Base-by-base conservation (phyloP, 1,140 invertebrate species). In the Diuraphis noxia region DNA sequence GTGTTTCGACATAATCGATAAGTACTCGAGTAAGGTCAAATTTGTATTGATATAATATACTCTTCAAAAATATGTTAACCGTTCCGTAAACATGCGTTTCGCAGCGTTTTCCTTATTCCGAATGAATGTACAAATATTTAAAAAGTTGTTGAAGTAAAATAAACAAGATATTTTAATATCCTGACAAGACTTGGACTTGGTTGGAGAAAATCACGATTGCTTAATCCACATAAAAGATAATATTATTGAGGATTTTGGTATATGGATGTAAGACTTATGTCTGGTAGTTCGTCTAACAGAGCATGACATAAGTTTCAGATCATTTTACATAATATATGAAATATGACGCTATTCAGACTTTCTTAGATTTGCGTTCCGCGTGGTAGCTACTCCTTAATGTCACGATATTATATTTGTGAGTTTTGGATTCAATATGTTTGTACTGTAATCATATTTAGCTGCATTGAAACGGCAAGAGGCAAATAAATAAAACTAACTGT, bases 1-100 rank as follows among this genome's bases (percentile, higher is more conserved):
- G 10, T 19, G 40, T 88, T 88, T 88, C 49, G 36, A 63, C 34
- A 88, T 88, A 88, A 88, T 88, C 86, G 36, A 88, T 63, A 63
- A 88, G 25, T 56, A 63, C n/a, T 25, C 49, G 25, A 40, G 36
- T 88, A 63, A 56, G 86, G 86, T 88, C 86, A 88, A 30, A 40
- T 88, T 88, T 63, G 36, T 88, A 88, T 88, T 88, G 49, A 63
- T 88, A 63, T 88, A n/a, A 72, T 82, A 82, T 82, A 38, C 19
- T 86, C 85, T 88, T 88, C 34, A 40, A 88, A 25, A 63, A 30
- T 63, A 87, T 87, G 46, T 63, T 88, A n/a, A 56, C 17, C 23
- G 46, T 87, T 85, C 84, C n/a, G 34, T 40, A 56, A 87, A 56
- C 85, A 38, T 30, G 85, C 85, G 9, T 25, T 34, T 36, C 13